These are phyloP conservation scores for Pollimyrus isidori DNA, from an alignment of 2,113 vertebrate genomes.

Conservation along the genomic window DNA sequence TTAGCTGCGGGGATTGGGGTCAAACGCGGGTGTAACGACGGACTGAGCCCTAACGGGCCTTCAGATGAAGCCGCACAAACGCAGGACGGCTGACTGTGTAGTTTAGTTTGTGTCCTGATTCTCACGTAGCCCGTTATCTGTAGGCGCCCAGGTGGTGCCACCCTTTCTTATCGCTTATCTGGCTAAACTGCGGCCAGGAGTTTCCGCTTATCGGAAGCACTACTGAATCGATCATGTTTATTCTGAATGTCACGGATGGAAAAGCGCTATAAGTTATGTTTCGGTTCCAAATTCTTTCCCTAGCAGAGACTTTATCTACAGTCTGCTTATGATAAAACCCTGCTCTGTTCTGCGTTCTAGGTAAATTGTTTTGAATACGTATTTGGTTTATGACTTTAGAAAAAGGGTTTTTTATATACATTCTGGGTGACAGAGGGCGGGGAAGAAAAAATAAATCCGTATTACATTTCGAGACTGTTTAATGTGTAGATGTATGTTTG, in stretches of 20 bases:
- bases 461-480: background rate
- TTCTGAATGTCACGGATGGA: background rate
- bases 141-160: background rate
- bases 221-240: background rate
- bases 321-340: background rate
- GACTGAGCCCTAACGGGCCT: background rate
- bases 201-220: background rate
- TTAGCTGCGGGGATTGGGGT: background rate
- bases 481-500: background rate
- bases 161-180: background rate
- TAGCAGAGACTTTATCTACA: background rate
- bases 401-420: background rate
- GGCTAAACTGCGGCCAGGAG: background rate
- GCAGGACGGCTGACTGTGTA: background rate
- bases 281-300: background rate
- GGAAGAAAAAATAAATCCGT: background rate
- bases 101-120: background rate
- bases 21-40: background rate
- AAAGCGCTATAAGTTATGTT: background rate
- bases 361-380: background rate
- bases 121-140: background rate
- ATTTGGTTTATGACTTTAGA: background rate
- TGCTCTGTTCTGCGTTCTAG: background rate
- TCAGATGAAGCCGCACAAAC: background rate
- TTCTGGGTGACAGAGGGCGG: background rate